A percentile compares a stretch with the other conserved stretches of the same genome.
phyloP scores from a whole-genome alignment of 2,888 invertebrate species.

The Cryptus armator region DNA sequence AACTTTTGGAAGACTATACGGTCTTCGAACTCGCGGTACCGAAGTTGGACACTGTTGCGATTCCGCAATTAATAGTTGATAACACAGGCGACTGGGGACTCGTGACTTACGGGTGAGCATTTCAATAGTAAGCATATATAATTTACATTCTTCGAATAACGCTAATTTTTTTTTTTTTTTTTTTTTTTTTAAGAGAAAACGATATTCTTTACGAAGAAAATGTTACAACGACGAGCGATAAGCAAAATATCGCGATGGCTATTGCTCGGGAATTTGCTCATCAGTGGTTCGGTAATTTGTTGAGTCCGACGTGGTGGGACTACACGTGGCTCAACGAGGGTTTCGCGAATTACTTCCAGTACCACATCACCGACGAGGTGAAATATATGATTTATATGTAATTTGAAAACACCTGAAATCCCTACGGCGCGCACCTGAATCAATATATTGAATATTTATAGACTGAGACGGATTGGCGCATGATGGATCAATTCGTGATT shows the following conservation, averaged over 20 bases:
- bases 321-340: conserved; percentile 86
- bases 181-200: conserved; percentile 74
- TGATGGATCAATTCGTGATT: conserved; percentile 87
- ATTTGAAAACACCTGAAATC: background rate
- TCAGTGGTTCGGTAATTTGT: conserved; percentile 86
- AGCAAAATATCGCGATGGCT: conserved; percentile 82
- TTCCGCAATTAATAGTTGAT: conserved; percentile 95
- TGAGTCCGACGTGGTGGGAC: conserved; percentile 84
- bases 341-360: conserved; percentile 87
- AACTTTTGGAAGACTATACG: conserved; percentile 89
- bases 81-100: conserved; percentile 99
- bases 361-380: conserved; percentile 81
- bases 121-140: background rate
- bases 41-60: conserved; percentile 95
- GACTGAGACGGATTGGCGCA: conserved; percentile 75
- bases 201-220: conserved; percentile 70
- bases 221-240: conserved; percentile 58
- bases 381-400: conserved; percentile 28
- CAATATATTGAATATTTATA: conserved; percentile 34
- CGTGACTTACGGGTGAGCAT: conserved; percentile 90
- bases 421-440: background rate
- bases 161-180: conserved; percentile 75
- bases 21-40: conserved; percentile 87
- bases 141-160: background rate
- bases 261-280: conserved; percentile 89